These are phyloP conservation scores for Acleris cristana DNA, from an alignment of 2,888 invertebrate species.

Conservation along the genomic window DNA sequence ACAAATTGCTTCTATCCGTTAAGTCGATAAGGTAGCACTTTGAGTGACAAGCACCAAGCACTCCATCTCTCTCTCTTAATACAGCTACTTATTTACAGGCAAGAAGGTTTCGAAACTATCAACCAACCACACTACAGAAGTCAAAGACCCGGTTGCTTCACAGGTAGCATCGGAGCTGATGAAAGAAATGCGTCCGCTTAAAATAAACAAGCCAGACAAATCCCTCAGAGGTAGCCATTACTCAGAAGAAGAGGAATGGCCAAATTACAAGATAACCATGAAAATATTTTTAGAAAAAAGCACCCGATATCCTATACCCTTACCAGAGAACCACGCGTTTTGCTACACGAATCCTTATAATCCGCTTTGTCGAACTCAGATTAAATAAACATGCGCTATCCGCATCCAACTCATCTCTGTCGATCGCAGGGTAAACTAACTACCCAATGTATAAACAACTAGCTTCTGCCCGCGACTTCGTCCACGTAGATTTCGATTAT, in stretches of 20 bases:
- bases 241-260: conserved; percentile 9
- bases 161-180: conserved; percentile 4
- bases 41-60: no score
- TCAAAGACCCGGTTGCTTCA: neutral
- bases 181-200: conserved; percentile 1
- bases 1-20: no score
- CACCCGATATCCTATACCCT: conserved; percentile 55
- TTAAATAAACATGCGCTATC: conserved; percentile 1
- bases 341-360: conserved; percentile 60
- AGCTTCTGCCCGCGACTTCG: no score
- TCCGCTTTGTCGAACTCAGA: conserved; percentile 50
- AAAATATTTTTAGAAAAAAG: conserved; percentile 56
- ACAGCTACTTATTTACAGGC: neutral
- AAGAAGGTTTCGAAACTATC: neutral
- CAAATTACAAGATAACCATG: conserved; percentile 42
- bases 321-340: conserved; percentile 62
- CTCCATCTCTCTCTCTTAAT: no score
- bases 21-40: no score
- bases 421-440: no score
- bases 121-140: neutral
- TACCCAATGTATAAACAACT: no score
- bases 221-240: no score
- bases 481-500: no score
- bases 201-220: no score
- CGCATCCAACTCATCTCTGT: no score